Evolutionary conservation across 30 jellyfish, hydroid and myxozoan genomes (phyloP).

Genomic region (Aurelia aurita): DNA sequence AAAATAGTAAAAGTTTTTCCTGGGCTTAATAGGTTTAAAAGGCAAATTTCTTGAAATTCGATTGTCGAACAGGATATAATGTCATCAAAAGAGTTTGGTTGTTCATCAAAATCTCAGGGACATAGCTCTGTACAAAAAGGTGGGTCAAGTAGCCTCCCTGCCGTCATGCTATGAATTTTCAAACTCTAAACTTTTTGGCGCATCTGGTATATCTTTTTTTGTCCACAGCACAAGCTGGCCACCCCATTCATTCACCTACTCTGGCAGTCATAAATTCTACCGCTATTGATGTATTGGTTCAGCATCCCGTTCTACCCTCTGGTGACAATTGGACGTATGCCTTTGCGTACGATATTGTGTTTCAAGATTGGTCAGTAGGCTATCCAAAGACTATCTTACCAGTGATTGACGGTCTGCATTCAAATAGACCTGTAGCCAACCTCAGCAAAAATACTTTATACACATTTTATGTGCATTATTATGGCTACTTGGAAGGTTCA

Average conservation of each 20-base stretch:
- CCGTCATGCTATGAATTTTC: too few relatives aligned
- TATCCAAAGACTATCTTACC: background rate
- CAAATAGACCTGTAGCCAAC: constrained; percentile 1
- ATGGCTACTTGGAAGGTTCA: constrained; percentile 14
- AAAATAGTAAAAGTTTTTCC: too few relatives aligned
- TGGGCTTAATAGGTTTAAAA: too few relatives aligned
- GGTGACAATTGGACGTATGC: constrained; percentile 2
- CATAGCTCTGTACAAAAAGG: too few relatives aligned
- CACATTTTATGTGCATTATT: constrained; percentile 24
- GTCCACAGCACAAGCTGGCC: background rate
- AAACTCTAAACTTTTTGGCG: too few relatives aligned
- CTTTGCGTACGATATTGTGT: background rate
- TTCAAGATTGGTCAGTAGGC: background rate
- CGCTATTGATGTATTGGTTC: background rate
- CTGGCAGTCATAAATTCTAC: background rate
- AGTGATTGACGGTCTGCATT: constrained; percentile 29
- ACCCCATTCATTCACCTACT: background rate
- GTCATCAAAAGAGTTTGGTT: too few relatives aligned
- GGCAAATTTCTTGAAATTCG: too few relatives aligned
- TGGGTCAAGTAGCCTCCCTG: too few relatives aligned
- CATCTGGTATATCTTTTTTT: too few relatives aligned
- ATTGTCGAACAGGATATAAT: too few relatives aligned
- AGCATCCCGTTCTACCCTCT: background rate
- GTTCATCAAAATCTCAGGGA: too few relatives aligned
- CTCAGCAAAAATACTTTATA: constrained; percentile 29